Evolutionary conservation across 2,113 vertebrate genomes (phyloP).

Genomic region (Campylomormyrus tamandua): DNA sequence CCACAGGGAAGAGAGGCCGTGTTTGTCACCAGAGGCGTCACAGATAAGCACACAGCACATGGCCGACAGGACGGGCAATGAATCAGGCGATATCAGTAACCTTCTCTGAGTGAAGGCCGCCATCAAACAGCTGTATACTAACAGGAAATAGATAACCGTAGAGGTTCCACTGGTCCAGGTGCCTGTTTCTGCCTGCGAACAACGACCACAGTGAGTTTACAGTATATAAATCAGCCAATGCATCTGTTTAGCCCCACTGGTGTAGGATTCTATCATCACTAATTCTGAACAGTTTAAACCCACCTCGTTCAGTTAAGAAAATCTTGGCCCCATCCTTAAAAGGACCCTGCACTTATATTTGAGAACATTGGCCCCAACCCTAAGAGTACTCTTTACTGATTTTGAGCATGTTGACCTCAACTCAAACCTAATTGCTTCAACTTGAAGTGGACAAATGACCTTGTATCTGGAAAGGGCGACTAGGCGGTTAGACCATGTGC

Average conservation of each 20-base stretch:
- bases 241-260: not conserved
- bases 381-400: not conserved
- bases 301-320: not conserved
- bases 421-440: not conserved
- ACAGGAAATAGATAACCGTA: not conserved
- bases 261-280: not conserved
- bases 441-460: not conserved
- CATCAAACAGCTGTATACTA: not conserved
- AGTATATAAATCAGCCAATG: not conserved
- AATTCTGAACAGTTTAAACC: not conserved
- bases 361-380: not conserved
- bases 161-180: not conserved
- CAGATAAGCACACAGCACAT: not conserved
- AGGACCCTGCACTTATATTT: not conserved
- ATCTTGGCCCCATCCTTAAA: not conserved
- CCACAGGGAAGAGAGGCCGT: not conserved
- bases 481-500: not conserved
- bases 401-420: not conserved
- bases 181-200: not conserved
- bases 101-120: not conserved
- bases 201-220: not conserved
- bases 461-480: not conserved
- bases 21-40: not conserved
- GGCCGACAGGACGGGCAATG: not conserved
- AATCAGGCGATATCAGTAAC: constrained; percentile 1